These are phyloP conservation scores for Morus bassanus DNA, from an alignment of 2,797 vertebrate species.

Conservation along the genomic window DNA sequence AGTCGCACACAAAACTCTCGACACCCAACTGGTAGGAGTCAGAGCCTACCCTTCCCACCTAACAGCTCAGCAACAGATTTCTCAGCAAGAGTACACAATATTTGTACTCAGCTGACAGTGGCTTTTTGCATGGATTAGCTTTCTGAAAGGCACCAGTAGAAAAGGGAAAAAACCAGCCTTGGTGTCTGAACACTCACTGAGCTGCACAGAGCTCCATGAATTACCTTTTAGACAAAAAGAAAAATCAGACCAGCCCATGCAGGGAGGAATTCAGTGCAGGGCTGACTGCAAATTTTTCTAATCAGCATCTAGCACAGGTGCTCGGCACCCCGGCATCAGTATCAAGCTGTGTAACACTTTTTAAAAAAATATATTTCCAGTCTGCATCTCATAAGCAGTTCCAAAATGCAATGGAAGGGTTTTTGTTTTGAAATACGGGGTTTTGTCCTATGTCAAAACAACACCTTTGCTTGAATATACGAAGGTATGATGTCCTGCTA, in stretches of 20 bases:
- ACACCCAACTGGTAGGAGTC: not conserved
- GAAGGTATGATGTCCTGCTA: rapidly evolving
- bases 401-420: not conserved
- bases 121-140: not conserved
- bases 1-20: not conserved
- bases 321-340: rapidly evolving
- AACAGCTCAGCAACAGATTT: not conserved
- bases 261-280: not conserved
- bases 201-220: not conserved
- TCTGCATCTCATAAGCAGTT: not conserved
- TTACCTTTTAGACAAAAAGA: not conserved
- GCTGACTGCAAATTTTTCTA: not conserved
- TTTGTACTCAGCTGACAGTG: not conserved
- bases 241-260: not conserved
- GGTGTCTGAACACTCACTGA: not conserved
- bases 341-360: not conserved
- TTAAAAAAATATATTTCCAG: not conserved
- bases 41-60: not conserved
- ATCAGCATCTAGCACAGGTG: not conserved
- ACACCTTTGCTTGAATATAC: not conserved
- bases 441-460: not conserved
- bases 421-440: not conserved
- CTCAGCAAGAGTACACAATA: not conserved
- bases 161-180: not conserved
- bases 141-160: not conserved